Base-by-base conservation (phyloP, 2,888 invertebrate genomes). In the Acholoe squamosa region DNA sequence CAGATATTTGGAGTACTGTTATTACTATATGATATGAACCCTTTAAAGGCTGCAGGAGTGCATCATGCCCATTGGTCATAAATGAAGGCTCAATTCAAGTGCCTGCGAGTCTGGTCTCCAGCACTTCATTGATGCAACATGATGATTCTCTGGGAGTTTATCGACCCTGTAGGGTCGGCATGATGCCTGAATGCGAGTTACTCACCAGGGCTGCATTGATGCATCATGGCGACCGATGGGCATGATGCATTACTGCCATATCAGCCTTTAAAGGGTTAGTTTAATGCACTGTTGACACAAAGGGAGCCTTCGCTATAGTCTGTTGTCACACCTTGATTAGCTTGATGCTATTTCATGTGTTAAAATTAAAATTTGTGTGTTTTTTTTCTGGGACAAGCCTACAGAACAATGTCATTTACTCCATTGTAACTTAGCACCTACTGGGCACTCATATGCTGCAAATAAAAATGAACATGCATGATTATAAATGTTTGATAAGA, bases 241-340 rank as follows among this genome's bases (percentile, higher is more conserved):
- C n/a, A n/a, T n/a, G n/a, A n/a, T n/a, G n/a, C n/a, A n/a, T n/a
- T n/a, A n/a, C n/a, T n/a, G n/a, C n/a, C n/a, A n/a, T n/a, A n/a
- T n/a, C n/a, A n/a, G n/a, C n/a, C n/a, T n/a, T n/a, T n/a, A n/a
- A n/a, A n/a, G n/a, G n/a, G n/a, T n/a, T n/a, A n/a, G n/a, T n/a
- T n/a, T 43, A 80, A 22, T 43, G 80, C 80, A 80, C 80, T 80
- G 80, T 80, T 80, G 80, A 80, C 43, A 43, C 80, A 16, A 80
- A 12, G 33, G 19, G 16, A 80, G 80, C 80, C 80, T 43, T 43
- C n/a, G 61, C 61, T 3, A n/a, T 61, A 61, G 61, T 71, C 71
- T 71, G 28, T n/a, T n/a, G n/a, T n/a, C 25, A 71, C 71, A 71
- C 19, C 31, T 71, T 71, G 71, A 3, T 3, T 25, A 71, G 71